These are phyloP conservation scores for Ambastaia sidthimunki DNA, from an alignment of 2,797 vertebrate species.

Conservation along the genomic window DNA sequence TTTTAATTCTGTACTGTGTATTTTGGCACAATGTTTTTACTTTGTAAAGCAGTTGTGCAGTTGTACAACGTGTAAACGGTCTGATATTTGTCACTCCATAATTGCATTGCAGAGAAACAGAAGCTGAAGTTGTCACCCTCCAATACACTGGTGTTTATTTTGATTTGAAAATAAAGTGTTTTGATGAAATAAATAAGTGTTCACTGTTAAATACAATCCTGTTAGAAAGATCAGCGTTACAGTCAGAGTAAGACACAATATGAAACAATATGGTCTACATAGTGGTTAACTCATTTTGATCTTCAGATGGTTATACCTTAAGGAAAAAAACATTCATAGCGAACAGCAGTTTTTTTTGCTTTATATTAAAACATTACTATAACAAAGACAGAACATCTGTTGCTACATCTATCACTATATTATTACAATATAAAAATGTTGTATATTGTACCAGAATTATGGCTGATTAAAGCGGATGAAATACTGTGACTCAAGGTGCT, in stretches of 20 bases:
- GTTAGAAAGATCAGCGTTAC: background rate
- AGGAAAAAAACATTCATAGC: background rate
- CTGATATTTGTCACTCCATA: background rate
- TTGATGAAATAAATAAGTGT: background rate
- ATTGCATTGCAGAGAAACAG: background rate
- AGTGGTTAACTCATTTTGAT: constrained; percentile 15
- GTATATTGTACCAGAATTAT: background rate
- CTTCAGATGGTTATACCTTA: constrained; percentile 5
- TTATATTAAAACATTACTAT: background rate
- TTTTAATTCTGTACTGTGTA: background rate
- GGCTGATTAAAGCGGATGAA: constrained; percentile 1
- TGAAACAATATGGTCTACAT: constrained; percentile 15
- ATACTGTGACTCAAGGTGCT: background rate
- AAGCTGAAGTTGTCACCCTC: background rate
- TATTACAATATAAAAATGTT: background rate
- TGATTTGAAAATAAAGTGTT: background rate
- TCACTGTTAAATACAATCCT: background rate
- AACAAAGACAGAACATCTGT: background rate
- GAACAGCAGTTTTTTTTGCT: background rate
- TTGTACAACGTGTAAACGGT: background rate
- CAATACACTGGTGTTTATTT: background rate
- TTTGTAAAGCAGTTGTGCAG: background rate
- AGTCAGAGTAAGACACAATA: background rate
- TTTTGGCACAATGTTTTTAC: background rate
- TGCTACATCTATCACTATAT: background rate